Conservation (phyloP, 2,113 vertebrate species). For the Arenaria interpres region DNA sequence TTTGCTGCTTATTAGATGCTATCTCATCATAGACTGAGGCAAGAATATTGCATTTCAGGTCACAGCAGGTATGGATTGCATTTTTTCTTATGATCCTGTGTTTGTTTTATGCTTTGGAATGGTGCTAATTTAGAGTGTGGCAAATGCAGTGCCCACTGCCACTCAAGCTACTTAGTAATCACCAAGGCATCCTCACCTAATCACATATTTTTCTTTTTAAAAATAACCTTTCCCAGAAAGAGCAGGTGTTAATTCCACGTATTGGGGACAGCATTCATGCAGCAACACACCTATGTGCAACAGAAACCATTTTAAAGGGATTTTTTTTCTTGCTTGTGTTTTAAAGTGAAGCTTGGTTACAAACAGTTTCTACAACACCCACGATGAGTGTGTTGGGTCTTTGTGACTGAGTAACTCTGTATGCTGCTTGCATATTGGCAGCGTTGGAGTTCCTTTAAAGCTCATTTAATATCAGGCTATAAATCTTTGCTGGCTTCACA, state of each 20-base stretch:
- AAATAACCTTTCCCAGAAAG: neutral
- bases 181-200: neutral
- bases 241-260: neutral
- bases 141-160: neutral
- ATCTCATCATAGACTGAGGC: neutral
- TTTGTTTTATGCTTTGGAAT: neutral
- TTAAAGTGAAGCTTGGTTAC: neutral
- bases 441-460: neutral
- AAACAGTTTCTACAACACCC: neutral
- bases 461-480: neutral
- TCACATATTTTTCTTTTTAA: neutral
- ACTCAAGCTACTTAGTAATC: neutral
- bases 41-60: neutral
- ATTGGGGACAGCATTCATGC: neutral
- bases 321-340: neutral
- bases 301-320: neutral
- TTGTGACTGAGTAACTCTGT: neutral
- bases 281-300: neutral
- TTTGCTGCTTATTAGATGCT: neutral
- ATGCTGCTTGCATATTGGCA: neutral
- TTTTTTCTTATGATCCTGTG: neutral
- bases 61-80: neutral
- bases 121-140: neutral
- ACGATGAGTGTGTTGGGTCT: fast-evolving
- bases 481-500: neutral